Percentiles rank a stretch among this genome's conserved stretches.
These are phyloP conservation scores for Nomada ruficornis DNA, from an alignment of 2,888 invertebrate genomes.

Conservation along the genomic window DNA sequence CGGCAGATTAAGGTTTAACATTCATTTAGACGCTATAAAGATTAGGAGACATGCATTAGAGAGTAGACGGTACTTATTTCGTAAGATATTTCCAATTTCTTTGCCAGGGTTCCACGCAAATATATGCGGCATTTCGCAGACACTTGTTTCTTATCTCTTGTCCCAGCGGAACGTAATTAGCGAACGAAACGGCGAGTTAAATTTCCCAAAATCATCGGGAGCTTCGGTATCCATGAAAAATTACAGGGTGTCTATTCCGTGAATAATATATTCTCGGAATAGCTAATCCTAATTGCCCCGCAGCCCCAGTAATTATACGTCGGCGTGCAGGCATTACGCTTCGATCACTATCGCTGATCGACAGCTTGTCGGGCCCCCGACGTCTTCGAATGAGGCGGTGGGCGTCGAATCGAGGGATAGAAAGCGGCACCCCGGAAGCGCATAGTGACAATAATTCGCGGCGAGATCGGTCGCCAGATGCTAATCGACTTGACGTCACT, in stretches of 20 bases:
- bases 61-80: no score
- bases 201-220: no score
- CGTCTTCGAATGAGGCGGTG: slow-evolving; percentile 1
- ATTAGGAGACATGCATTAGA: no score
- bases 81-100: no score
- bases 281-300: neutral
- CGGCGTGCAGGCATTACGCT: neutral
- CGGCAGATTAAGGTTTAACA: neutral
- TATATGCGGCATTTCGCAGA: no score
- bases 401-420: slow-evolving; percentile 28
- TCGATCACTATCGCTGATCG: slow-evolving; percentile 25
- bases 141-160: no score
- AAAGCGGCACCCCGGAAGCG: slow-evolving; percentile 52
- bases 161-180: no score
- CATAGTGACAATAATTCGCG: slow-evolving; percentile 55
- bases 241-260: neutral
- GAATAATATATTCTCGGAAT: no score
- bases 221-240: neutral
- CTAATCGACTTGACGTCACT: slow-evolving; percentile 58
- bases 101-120: no score
- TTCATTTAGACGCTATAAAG: no score
- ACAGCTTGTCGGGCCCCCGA: slow-evolving; percentile 15
- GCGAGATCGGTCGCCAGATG: slow-evolving; percentile 41
- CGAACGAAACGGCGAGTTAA: no score
- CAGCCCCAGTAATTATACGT: slow-evolving; percentile 10